Base-by-base conservation (phyloP, 30 jellyfish, hydroid and myxozoan species). In the Pseudorhiza aurosa region DNA sequence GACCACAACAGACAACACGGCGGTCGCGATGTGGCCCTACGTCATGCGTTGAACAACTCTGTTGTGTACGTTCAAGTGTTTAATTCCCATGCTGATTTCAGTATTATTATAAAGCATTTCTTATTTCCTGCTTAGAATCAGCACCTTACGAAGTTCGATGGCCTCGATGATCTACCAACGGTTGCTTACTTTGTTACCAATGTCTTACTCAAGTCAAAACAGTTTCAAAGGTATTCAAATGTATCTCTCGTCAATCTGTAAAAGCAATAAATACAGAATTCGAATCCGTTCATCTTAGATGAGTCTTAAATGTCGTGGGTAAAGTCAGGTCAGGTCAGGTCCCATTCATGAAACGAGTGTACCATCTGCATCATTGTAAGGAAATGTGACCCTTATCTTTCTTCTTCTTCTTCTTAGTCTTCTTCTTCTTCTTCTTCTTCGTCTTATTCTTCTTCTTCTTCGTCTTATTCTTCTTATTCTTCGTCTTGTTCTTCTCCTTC, bases 111-210 rank as follows among this genome's bases (percentile, higher is more conserved):
- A 12, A 4, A 2, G n/a, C 2, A 29, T 25, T 29, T 30, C 35
- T n/a, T 32, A 31, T 32, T 64, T 17, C 21, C n/a, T 51, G 15
- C 22, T 45, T 45, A 73, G 86, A 53, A 51, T 15, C 75, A 73
- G 29, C 46, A 57, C 28, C 27, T 33, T 33, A 47, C 57, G 14
- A 49, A 64, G 27, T 73, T 73, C 75, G 72, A 51, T 0, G 55
- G 46, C 60, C 35, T 8, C n/a, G 55, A 53, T 50, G 86, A 73
- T 33, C 7, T 73, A 64, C 86, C 86, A 3, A 40, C 65, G n/a
- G n/a, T 73, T 24, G 28, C 86, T 24, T 36, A 44, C 11, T 73
- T 73, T 57, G 24, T 73, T 17, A 17, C 60, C 26, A 55, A 33
- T 0, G 49, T 33, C 35, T 63, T 73, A 37, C 39, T 33, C 35